Evolutionary conservation across 2,888 invertebrate species (phyloP), one percentile per base, ranked within the genome.

Genomic region (Apocheima hispidaria): DNA sequence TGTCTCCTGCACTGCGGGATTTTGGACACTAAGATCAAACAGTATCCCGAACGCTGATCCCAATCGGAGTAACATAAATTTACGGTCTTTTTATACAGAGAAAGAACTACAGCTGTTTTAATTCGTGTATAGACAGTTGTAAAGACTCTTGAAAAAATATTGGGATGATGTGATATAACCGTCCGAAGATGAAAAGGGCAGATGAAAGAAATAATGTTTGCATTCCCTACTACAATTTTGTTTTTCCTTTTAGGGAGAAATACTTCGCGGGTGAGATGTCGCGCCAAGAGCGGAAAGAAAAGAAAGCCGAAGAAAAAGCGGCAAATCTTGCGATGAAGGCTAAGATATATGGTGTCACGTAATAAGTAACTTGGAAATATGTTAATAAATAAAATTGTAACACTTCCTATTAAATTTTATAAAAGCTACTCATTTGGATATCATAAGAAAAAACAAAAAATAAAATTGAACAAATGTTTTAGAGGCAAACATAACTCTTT

Each of bases 241-340:
- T 30, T 6, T 30, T 30, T 6, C n/a, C 35, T 64, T 77, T 79
- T 9, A 92, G 95, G 63, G 94, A 95, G 60, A 96, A 96, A 71
- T 97, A 96, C 84, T 97, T 96, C 75, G 93, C 94, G 21, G 93
- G 95, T 0, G 94, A 96, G 55, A 94, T 95, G 75, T 94, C 95
- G 0, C 91, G 97, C 1, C 93, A 93, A 55, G 96, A 96, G 70
- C 92, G 94, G 54, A 88, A 86, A 63, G 88, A 87, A 68, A 83
- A 75, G 61, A 78, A 77, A 59, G 87, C 87, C 0, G 86, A 82
- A 36, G 88, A 87, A 51, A 66, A 87, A 2, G 85, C 86, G 4
- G 81, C 84, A 1, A 82, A 82, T 53, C 74, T 77, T 5, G 71
- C 71, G 23, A 72, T 74, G 55, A 71, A 74, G 66, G 74, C 76